Percentiles rank a stretch among this genome's conserved stretches.
Conservation (phyloP, 2,888 invertebrate species). For the Platypus cylindrus region DNA sequence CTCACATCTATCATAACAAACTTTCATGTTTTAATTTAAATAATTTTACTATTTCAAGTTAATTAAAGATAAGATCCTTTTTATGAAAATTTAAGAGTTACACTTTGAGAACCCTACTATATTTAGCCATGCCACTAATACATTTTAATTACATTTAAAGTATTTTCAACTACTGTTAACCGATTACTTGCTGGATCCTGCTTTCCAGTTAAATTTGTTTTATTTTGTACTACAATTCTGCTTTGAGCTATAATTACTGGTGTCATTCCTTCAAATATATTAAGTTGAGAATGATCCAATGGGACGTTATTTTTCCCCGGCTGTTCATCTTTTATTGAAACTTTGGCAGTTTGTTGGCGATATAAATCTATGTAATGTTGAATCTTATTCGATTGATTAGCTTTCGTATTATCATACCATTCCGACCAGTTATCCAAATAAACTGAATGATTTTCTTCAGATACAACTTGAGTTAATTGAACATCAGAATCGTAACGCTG, state of each 20-base stretch:
- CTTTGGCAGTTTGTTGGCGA: slow-evolving; percentile 38
- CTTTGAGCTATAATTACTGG: slow-evolving; percentile 47
- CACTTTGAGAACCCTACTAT: no score
- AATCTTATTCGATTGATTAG: slow-evolving; percentile 35
- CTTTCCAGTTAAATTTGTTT: slow-evolving; percentile 20
- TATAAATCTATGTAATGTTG: slow-evolving; percentile 54
- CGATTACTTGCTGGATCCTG: slow-evolving; percentile 20
- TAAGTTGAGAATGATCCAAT: slow-evolving; percentile 31
- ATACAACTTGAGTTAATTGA: slow-evolving; percentile 42
- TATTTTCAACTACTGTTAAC: slow-evolving; percentile 22
- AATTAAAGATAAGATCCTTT: background rate
- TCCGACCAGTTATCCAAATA: slow-evolving; percentile 43
- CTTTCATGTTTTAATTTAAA: no score
- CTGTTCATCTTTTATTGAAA: no score
- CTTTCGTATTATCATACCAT: slow-evolving; percentile 44
- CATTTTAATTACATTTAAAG: slow-evolving; percentile 15
- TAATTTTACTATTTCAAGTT: background rate
- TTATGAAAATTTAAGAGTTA: no score
- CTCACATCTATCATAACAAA: no score
- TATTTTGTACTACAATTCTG: slow-evolving; percentile 40
- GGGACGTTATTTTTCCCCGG: slow-evolving; percentile 26
- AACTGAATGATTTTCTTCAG: slow-evolving; percentile 18
- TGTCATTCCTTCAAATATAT: slow-evolving; percentile 50
- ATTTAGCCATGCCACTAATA: no score
- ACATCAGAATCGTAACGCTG: slow-evolving; percentile 42